phyloP scores from a whole-genome alignment of 2,888 invertebrate species.

The Dynastes hyllus region DNA sequence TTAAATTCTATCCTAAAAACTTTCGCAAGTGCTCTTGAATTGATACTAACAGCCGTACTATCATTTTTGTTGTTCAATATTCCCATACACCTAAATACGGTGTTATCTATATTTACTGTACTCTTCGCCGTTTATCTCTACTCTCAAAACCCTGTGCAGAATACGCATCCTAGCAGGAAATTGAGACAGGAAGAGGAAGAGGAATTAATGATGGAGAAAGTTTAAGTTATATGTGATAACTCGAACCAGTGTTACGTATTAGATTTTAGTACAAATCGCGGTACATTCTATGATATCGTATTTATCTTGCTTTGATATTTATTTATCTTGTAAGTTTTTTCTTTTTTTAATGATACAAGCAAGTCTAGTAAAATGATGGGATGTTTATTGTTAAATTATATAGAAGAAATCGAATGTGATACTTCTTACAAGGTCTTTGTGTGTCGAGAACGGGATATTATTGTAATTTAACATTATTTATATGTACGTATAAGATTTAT shows the following conservation, averaged over 20 bases:
- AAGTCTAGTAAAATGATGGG: too few relatives aligned
- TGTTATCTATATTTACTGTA: conserved; percentile 87
- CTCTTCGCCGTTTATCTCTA: conserved; percentile 89
- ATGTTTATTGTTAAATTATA: background rate
- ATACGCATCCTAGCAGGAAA: conserved; percentile 65
- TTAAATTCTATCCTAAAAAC: conserved; percentile 96
- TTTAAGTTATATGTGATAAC: conserved; percentile 52
- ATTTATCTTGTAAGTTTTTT: too few relatives aligned
- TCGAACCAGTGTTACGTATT: conserved; percentile 15
- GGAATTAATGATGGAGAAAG: conserved; percentile 57
- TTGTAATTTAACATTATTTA: too few relatives aligned
- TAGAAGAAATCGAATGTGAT: conserved; percentile 17
- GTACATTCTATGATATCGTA: conserved; percentile 4
- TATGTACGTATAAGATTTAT: too few relatives aligned
- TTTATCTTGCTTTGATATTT: background rate
- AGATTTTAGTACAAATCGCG: conserved; percentile 15
- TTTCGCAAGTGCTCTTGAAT: conserved; percentile 94
- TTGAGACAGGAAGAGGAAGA: conserved; percentile 52
- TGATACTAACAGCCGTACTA: conserved; percentile 91
- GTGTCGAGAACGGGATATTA: too few relatives aligned
- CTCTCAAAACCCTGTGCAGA: conserved; percentile 90
- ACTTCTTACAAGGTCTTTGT: background rate
- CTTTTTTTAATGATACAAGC: too few relatives aligned
- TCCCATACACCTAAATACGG: conserved; percentile 87
- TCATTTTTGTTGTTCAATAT: conserved; percentile 91